Percentiles rank a stretch among this genome's conserved stretches.
Conservation (phyloP, 2,797 vertebrate genomes). For the Poecilia wingei region DNA sequence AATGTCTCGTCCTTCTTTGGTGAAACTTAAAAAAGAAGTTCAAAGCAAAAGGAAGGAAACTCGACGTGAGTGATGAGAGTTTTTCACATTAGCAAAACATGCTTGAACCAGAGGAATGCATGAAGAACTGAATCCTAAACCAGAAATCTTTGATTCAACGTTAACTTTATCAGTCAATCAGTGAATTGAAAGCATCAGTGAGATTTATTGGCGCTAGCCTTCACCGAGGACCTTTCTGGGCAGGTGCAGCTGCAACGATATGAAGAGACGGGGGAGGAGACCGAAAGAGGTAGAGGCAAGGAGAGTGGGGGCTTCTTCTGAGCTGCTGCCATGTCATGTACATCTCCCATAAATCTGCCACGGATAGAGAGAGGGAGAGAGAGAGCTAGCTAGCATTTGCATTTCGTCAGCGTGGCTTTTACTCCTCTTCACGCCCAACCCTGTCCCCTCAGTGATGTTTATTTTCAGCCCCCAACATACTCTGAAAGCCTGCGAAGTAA, state of each 20-base stretch:
- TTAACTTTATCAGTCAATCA: background rate
- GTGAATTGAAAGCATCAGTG: slow-evolving; percentile 28
- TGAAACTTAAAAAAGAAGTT: slow-evolving; percentile 31
- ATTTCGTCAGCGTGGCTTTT: slow-evolving; percentile 69
- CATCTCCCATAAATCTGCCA: slow-evolving; percentile 84
- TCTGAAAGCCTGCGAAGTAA: slow-evolving; percentile 75
- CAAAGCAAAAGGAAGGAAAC: slow-evolving; percentile 1
- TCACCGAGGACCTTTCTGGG: slow-evolving; percentile 80
- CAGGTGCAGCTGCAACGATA: slow-evolving; percentile 74
- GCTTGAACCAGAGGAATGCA: background rate
- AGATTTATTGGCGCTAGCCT: slow-evolving; percentile 82
- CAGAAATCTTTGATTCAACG: background rate
- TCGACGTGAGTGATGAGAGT: background rate
- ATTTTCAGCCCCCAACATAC: slow-evolving; percentile 76
- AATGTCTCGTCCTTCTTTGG: slow-evolving; percentile 50
- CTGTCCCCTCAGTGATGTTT: slow-evolving; percentile 69
- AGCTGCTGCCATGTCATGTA: slow-evolving; percentile 81
- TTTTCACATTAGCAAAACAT: slow-evolving; percentile 2
- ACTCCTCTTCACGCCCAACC: slow-evolving; percentile 15
- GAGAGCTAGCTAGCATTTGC: slow-evolving; percentile 69
- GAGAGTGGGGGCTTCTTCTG: slow-evolving; percentile 70
- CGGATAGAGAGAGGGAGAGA: slow-evolving; percentile 31
- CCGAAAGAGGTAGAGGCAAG: slow-evolving; percentile 21
- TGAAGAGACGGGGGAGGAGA: slow-evolving; percentile 44
- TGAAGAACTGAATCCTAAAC: background rate